Conservation (phyloP, 2,113 vertebrate species). For the Struthio camelus region DNA sequence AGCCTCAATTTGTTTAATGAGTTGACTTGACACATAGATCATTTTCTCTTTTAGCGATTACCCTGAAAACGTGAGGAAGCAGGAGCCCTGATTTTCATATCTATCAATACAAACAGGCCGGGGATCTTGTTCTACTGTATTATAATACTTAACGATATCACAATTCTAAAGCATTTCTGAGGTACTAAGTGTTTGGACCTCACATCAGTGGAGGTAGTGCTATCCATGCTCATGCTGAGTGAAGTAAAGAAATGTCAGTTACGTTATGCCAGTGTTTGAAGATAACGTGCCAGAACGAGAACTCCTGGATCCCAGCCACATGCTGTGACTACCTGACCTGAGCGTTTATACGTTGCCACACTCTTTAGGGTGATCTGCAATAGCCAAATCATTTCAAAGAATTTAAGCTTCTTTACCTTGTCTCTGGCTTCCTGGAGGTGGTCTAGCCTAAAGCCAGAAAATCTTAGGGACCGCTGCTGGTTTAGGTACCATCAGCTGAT, state of each 20-base stretch:
- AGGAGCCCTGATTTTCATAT: neutral
- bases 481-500: neutral
- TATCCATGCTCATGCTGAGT: neutral
- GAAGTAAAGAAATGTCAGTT: neutral
- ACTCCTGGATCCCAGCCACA: neutral
- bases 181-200: neutral
- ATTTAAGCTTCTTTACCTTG: neutral
- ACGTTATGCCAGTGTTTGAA: neutral
- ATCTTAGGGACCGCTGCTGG: neutral
- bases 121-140: neutral
- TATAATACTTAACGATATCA: neutral
- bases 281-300: neutral
- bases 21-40: neutral
- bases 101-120: neutral
- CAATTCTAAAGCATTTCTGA: neutral
- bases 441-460: neutral
- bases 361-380: neutral
- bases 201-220: neutral
- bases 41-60: conserved; percentile 14
- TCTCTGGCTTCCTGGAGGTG: neutral
- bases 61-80: neutral
- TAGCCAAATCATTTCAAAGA: neutral
- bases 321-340: conserved; percentile 31
- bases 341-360: neutral
- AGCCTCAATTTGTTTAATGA: conserved; percentile 46